A percentile compares a stretch with the other conserved stretches of the same genome.
Evolutionary conservation across 2,113 vertebrate species (phyloP).

Genomic region (Tragelaphus strepsiceros): DNA sequence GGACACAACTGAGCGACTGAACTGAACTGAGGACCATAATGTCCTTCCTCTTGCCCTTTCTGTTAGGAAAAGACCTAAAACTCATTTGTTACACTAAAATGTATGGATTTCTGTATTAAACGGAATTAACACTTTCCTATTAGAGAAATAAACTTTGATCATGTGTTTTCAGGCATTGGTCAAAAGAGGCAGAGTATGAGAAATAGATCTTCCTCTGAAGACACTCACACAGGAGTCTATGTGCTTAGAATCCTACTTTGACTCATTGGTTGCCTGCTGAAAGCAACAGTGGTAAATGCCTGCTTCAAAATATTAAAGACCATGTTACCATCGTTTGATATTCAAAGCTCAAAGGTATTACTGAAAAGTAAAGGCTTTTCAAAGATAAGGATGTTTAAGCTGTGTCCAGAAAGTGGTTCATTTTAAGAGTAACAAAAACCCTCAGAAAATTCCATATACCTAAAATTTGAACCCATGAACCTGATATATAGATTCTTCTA

Average conservation of each 20-base stretch:
- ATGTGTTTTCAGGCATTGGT: not conserved
- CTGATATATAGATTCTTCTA: not conserved
- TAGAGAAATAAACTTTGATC: not conserved
- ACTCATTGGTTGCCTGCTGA: not conserved
- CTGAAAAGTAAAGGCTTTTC: not conserved
- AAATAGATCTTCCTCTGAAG: not conserved
- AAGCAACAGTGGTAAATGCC: not conserved
- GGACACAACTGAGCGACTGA: fast-evolving
- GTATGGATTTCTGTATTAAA: not conserved
- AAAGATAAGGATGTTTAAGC: not conserved
- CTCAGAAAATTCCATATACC: not conserved
- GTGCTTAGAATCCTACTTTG: not conserved
- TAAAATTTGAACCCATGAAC: not conserved
- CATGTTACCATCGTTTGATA: not conserved
- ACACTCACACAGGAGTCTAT: not conserved
- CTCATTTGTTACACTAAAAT: not conserved
- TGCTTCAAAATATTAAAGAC: not conserved
- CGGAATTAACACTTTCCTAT: not conserved
- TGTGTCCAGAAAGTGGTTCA: not conserved
- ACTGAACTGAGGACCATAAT: not conserved
- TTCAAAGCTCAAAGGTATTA: not conserved
- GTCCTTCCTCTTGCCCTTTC: not conserved
- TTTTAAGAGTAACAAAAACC: not conserved
- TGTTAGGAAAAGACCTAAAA: not conserved
- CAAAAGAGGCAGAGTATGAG: not conserved